Percentiles rank a stretch among this genome's conserved stretches.
phyloP scores from a whole-genome alignment of 2,888 invertebrate species.

The Drosophila tripunctata region DNA sequence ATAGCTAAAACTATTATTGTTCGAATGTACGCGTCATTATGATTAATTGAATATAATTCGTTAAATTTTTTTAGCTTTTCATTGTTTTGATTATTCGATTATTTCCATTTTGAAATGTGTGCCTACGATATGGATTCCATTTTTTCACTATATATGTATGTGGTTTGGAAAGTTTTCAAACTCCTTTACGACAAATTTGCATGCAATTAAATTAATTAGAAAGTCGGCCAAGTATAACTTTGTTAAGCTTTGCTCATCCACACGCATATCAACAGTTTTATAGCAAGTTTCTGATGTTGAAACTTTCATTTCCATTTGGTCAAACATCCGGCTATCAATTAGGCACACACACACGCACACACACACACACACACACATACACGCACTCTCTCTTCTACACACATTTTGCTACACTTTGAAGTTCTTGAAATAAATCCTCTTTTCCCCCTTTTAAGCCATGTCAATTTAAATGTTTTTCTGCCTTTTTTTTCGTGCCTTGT shows the following conservation, averaged over 20 bases:
- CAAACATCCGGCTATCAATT: conserved; percentile 56
- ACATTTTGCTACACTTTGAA: conserved; percentile 55
- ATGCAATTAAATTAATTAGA: conserved; percentile 37
- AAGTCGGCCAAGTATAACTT: conserved; percentile 35
- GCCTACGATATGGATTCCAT: conserved; percentile 39
- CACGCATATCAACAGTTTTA: conserved; percentile 16
- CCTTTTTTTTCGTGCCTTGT: too few relatives aligned
- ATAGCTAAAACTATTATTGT: conserved; percentile 74
- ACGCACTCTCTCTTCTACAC: conserved; percentile 27
- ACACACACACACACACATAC: conserved; percentile 2
- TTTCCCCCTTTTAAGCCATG: conserved; percentile 29
- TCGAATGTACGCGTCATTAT: conserved; percentile 59
- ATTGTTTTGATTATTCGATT: conserved; percentile 54
- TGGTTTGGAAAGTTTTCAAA: background rate
- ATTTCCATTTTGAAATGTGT: conserved; percentile 33
- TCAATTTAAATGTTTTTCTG: conserved; percentile 49
- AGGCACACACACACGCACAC: conserved; percentile 29
- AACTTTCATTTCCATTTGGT: conserved; percentile 64
- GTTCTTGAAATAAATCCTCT: conserved; percentile 35
- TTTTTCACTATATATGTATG: background rate
- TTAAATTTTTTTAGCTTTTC: conserved; percentile 11
- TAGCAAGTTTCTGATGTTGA: conserved; percentile 31
- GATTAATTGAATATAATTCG: conserved; percentile 47
- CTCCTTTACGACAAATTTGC: background rate
- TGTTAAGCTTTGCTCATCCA: conserved; percentile 47